Evolutionary conservation across 2,113 vertebrate genomes (phyloP).

Genomic region (Prolemur simus): DNA sequence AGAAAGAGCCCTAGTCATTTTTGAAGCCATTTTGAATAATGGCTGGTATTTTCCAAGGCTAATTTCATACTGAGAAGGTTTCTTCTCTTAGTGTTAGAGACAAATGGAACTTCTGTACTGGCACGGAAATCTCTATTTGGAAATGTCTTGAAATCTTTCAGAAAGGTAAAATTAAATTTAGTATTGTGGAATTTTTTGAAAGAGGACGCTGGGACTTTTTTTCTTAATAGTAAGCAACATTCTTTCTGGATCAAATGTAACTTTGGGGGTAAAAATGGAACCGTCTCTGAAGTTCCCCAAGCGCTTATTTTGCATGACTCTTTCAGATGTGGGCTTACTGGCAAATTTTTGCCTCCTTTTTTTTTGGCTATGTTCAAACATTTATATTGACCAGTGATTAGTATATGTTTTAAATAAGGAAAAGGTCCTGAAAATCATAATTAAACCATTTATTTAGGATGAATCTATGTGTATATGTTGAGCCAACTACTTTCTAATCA

Average conservation of each 20-base stretch:
- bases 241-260: background rate
- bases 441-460: background rate
- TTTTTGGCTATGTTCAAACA: background rate
- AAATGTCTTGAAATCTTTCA: background rate
- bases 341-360: background rate
- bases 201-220: background rate
- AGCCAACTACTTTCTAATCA: background rate
- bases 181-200: background rate
- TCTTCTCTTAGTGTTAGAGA: background rate
- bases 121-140: background rate
- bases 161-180: background rate
- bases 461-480: background rate
- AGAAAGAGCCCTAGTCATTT: background rate
- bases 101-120: background rate
- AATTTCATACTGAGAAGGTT: background rate
- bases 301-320: background rate
- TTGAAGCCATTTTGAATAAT: background rate
- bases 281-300: background rate
- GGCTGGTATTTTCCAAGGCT: background rate
- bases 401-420: background rate
- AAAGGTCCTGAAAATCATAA: background rate
- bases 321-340: background rate
- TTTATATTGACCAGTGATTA: background rate
- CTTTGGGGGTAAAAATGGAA: background rate
- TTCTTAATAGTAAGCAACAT: background rate